Evolutionary conservation across 92 coral and sea anemone species (phyloP).

Genomic region (Meandrina meandrites): DNA sequence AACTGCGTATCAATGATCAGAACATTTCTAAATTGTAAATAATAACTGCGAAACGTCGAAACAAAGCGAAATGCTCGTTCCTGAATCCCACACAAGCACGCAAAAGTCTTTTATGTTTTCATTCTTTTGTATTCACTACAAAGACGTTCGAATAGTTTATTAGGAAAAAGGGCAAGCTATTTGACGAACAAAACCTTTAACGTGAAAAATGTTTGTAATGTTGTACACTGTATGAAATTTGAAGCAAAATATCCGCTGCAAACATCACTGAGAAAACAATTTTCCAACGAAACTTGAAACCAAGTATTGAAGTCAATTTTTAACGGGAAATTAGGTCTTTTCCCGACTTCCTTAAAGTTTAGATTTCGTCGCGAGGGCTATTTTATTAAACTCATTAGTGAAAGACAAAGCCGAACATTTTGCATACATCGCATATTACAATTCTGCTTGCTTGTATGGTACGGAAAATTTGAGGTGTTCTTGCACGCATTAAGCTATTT

Average conservation of each 20-base stretch:
- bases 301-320: not conserved
- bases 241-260: not conserved
- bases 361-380: not conserved
- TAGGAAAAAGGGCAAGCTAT: not conserved
- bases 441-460: not conserved
- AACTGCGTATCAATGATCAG: conserved; percentile 27
- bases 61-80: not conserved
- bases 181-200: not conserved
- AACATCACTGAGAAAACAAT: not conserved
- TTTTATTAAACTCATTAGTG: conserved; percentile 4
- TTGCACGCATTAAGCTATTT: not conserved
- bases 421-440: not conserved
- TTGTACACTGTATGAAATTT: not conserved
- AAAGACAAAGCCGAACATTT: not conserved
- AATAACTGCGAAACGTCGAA: conserved; percentile 27
- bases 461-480: not conserved
- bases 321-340: not conserved
- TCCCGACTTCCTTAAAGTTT: conserved; percentile 22
- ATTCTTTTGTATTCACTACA: not conserved
- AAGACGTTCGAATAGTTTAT: not conserved
- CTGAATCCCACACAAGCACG: not conserved
- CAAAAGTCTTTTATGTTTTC: not conserved
- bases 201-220: not conserved
- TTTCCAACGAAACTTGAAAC: not conserved
- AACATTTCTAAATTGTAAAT: conserved; percentile 29